These are phyloP conservation scores for Laodelphax striatellus DNA, from an alignment of 1,140 invertebrate genomes.

Conservation along the genomic window DNA sequence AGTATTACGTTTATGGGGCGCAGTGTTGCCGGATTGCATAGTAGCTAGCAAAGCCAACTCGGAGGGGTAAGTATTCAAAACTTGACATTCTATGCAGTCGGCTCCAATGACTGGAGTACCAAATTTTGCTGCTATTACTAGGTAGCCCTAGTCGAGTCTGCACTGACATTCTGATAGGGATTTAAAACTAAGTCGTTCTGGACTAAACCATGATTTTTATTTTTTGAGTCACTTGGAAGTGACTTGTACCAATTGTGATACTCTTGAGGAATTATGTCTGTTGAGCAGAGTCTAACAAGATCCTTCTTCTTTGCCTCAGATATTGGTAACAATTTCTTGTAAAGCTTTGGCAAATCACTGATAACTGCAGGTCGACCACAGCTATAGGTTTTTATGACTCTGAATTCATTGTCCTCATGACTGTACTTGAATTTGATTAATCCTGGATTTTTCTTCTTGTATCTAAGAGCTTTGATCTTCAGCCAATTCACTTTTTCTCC, in stretches of 20 bases:
- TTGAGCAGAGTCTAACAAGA: slow-evolving; percentile 2
- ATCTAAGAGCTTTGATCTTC: neutral
- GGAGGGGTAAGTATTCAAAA: no score
- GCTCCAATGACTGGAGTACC: no score
- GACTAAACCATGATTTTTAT: neutral
- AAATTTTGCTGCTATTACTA: no score
- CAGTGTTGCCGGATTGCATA: no score
- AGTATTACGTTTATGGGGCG: no score
- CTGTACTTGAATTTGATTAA: neutral
- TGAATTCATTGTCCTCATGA: slow-evolving; percentile 1
- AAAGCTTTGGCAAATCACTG: neutral
- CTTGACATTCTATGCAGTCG: no score
- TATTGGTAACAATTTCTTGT: neutral
- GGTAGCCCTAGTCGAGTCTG: no score
- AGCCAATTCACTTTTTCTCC: slow-evolving; percentile 5
- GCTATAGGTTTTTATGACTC: slow-evolving; percentile 7
- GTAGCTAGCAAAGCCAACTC: no score
- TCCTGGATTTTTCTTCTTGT: neutral
- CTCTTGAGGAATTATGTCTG: slow-evolving; percentile 1
- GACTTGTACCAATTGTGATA: slow-evolving; percentile 4
- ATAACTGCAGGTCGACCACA: neutral
- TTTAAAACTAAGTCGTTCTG: no score
- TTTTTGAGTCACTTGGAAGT: neutral
- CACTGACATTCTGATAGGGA: no score
- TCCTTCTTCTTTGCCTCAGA: slow-evolving; percentile 4